Conservation (phyloP, 2,797 vertebrate genomes). For the Fistularia tabacaria region DNA sequence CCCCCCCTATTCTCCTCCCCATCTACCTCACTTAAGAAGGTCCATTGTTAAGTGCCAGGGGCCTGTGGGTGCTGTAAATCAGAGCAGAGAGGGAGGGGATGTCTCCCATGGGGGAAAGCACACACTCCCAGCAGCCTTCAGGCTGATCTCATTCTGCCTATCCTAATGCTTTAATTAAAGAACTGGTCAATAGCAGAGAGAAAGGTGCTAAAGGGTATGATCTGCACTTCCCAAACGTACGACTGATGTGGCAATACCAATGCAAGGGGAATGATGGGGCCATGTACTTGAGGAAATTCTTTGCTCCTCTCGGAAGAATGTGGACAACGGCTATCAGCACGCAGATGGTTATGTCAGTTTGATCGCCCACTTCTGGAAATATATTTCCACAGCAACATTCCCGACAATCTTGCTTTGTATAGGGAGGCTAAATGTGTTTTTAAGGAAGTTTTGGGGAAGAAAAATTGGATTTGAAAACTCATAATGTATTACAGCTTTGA, state of each 20-base stretch:
- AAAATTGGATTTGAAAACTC: neutral
- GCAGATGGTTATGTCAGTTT: constrained; percentile 16
- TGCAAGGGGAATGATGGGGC: constrained; percentile 27
- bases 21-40: constrained; percentile 74
- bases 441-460: neutral
- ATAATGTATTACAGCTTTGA: neutral
- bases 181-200: constrained; percentile 66
- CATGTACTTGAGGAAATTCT: constrained; percentile 21
- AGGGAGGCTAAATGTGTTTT: neutral
- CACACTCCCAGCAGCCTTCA: constrained; percentile 68
- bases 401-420: too few species aligned
- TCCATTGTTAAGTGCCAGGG: constrained; percentile 77
- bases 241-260: constrained; percentile 37
- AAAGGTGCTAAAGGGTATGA: constrained; percentile 60
- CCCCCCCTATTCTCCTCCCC: constrained; percentile 65
- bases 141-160: constrained; percentile 71
- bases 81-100: constrained; percentile 68
- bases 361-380: constrained; percentile 8
- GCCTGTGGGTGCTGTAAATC: constrained; percentile 79
- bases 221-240: constrained; percentile 30
- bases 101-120: constrained; percentile 66
- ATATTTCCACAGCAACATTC: too few species aligned
- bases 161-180: constrained; percentile 72
- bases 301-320: constrained; percentile 17
- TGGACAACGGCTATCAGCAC: constrained; percentile 9